Conservation (phyloP, 2,888 invertebrate genomes). For the Limulus polyphemus region DNA sequence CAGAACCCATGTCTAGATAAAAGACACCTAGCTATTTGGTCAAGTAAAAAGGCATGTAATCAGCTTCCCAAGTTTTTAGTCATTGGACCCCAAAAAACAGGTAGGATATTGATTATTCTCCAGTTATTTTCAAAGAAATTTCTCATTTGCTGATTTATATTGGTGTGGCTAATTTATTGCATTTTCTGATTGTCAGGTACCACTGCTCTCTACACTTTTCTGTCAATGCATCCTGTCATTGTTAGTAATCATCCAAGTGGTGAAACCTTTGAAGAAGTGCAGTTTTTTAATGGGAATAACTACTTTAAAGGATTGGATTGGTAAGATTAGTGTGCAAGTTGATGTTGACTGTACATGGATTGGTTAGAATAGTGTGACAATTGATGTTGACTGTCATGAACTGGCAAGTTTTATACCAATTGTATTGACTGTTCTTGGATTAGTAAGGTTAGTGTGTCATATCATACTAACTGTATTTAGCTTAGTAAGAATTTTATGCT, state of each 20-base stretch:
- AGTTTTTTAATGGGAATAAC: constrained; percentile 96
- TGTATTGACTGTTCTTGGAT: too few species aligned
- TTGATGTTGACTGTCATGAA: too few species aligned
- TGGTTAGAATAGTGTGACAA: too few species aligned
- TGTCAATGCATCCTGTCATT: constrained; percentile 85
- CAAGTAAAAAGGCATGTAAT: constrained; percentile 80
- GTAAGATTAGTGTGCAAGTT: too few species aligned
- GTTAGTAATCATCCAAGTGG: constrained; percentile 76
- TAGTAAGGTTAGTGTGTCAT: too few species aligned
- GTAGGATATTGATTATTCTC: background rate
- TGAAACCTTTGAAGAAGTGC: constrained; percentile 92
- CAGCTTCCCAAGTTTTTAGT: constrained; percentile 82
- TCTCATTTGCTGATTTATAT: too few species aligned
- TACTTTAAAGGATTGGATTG: constrained; percentile 91
- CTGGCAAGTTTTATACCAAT: too few species aligned
- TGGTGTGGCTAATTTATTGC: background rate
- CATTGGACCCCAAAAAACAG: constrained; percentile 97
- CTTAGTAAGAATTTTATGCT: too few species aligned
- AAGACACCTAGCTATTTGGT: constrained; percentile 88
- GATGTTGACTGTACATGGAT: too few species aligned
- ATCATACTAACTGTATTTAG: too few species aligned
- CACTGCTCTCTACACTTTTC: constrained; percentile 90
- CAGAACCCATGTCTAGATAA: constrained; percentile 89
- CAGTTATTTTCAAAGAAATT: background rate
- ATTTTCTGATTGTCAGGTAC: constrained; percentile 44